A percentile compares a stretch with the other conserved stretches of the same genome.
Conservation (phyloP, 2,113 vertebrate species). For the Menura novaehollandiae region DNA sequence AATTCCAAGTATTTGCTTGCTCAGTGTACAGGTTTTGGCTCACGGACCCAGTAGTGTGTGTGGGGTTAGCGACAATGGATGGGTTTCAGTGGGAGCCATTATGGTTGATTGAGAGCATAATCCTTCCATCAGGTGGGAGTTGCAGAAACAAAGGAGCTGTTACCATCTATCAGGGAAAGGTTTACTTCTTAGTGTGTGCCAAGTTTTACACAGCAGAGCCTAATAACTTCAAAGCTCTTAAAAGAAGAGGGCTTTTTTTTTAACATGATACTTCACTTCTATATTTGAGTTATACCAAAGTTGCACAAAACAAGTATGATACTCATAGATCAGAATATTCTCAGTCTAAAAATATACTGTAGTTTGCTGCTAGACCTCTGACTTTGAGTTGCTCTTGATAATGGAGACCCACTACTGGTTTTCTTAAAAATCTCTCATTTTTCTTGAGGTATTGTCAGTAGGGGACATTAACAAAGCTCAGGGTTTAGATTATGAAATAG, state of each 20-base stretch:
- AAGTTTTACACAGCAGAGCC: background rate
- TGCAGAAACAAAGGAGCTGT: slow-evolving; percentile 14
- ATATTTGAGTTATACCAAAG: background rate
- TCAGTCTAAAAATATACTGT: background rate
- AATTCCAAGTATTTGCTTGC: background rate
- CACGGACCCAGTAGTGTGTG: accelerated
- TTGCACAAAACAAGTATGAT: background rate
- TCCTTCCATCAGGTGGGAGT: background rate
- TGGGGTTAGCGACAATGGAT: background rate
- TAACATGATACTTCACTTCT: background rate
- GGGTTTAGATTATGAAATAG: background rate
- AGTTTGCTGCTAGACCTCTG: background rate
- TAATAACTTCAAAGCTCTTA: background rate
- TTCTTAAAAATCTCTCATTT: background rate
- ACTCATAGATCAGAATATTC: background rate
- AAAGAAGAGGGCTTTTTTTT: background rate
- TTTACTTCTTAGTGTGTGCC: background rate
- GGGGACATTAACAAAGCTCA: background rate
- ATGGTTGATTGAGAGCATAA: background rate
- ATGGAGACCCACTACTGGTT: background rate
- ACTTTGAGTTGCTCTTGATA: background rate
- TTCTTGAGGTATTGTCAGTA: background rate
- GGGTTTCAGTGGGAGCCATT: background rate
- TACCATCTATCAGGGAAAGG: background rate
- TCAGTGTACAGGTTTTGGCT: background rate